A percentile compares a stretch with the other conserved stretches of the same genome.
phyloP scores from a whole-genome alignment of 1,140 invertebrate genomes.

The Myzus persicae region DNA sequence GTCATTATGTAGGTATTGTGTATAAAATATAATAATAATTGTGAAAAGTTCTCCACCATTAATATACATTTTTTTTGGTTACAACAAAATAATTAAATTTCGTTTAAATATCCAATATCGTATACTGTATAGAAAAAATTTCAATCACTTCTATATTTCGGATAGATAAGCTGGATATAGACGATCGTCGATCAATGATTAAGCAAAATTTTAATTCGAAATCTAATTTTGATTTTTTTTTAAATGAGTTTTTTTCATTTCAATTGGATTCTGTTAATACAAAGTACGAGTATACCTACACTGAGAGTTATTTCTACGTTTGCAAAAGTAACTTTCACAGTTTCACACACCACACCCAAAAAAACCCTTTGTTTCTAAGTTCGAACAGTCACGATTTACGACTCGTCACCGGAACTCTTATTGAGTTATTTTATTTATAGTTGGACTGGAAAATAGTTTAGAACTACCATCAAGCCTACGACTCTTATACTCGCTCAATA shows the following conservation, averaged over 20 bases:
- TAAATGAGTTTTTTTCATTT: neutral
- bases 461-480: neutral
- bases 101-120: too few species aligned
- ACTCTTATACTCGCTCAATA: neutral
- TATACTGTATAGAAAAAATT: neutral
- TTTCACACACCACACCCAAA: neutral
- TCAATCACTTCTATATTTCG: neutral
- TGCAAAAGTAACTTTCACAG: neutral
- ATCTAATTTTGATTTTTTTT: neutral
- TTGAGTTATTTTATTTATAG: slow-evolving; percentile 1
- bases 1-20: neutral
- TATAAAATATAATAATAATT: neutral
- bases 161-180: neutral
- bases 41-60: neutral
- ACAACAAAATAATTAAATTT: neutral
- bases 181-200: neutral
- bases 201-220: neutral
- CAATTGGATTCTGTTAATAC: neutral
- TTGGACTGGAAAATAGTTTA: neutral
- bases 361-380: neutral
- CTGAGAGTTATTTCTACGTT: neutral
- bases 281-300: neutral
- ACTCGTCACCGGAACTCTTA: neutral
- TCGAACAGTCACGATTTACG: neutral
- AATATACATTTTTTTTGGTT: neutral